These are phyloP conservation scores for Cardinalis cardinalis DNA, from an alignment of 2,113 vertebrate species.

Conservation along the genomic window DNA sequence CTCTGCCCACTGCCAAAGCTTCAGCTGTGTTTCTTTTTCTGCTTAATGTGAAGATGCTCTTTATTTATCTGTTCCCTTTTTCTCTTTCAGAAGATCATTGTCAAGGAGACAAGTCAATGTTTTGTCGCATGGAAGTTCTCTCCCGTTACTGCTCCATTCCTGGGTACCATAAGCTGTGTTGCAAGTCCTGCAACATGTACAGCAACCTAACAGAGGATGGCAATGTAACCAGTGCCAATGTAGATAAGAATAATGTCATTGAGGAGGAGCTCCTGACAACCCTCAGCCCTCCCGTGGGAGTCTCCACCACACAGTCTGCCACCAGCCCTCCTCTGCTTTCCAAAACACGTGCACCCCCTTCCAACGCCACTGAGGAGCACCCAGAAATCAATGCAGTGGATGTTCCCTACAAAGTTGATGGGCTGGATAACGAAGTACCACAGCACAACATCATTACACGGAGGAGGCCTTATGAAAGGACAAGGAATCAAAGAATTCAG, in stretches of 20 bases:
- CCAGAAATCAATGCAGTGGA: slow-evolving; percentile 85
- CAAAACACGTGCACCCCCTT: slow-evolving; percentile 6
- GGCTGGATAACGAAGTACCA: slow-evolving; percentile 75
- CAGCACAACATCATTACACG: slow-evolving; percentile 85
- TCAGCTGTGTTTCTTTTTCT: slow-evolving; percentile 39
- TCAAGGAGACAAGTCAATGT: slow-evolving; percentile 90
- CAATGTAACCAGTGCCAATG: background rate
- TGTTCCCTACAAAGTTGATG: slow-evolving; percentile 68
- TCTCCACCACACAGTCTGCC: slow-evolving; percentile 17
- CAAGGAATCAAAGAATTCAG: slow-evolving; percentile 93
- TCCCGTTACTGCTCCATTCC: slow-evolving; percentile 88
- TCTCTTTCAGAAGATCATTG: slow-evolving; percentile 89
- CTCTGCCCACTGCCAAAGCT: slow-evolving; percentile 44
- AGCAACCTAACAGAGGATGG: slow-evolving; percentile 21
- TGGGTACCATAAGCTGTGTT: slow-evolving; percentile 88
- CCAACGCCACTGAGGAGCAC: slow-evolving; percentile 69
- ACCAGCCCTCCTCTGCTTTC: background rate
- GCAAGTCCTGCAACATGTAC: slow-evolving; percentile 83
- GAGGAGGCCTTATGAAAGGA: slow-evolving; percentile 83
- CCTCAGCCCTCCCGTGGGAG: background rate
- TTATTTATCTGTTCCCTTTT: slow-evolving; percentile 68
- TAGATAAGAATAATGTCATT: slow-evolving; percentile 59
- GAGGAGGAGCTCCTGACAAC: slow-evolving; percentile 60
- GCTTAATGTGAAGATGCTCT: background rate
- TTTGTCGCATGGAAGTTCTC: slow-evolving; percentile 91